Base-by-base conservation (phyloP, 2,797 vertebrate genomes). In the Micropoecilia bifurca region DNA sequence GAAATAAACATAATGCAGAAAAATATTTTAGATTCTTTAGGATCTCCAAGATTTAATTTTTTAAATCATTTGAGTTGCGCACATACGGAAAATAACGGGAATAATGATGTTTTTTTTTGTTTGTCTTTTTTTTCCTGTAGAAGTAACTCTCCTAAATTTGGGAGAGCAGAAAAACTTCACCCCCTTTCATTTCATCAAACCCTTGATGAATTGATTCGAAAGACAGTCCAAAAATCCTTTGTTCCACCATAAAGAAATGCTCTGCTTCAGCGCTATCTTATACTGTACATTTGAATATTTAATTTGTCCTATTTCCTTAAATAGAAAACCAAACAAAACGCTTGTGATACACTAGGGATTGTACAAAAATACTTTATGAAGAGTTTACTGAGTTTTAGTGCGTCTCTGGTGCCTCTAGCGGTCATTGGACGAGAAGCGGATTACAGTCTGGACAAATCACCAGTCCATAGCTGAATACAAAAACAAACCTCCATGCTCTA, bases 1-100 rank as follows among this genome's bases (percentile, higher is more conserved):
- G 5, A 45, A n/a, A 71, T 41, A 45, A 71, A 25, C 25, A 12
- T 4, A 45, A 46, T 71, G 3, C 16, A 16, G 13, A 46, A 25
- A 43, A 69, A 12, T 41, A 18, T 10, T 59, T 63, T 33, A 8
- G 59, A 8, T n/a, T 4, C 12, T n/a, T n/a, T 22, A 25, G 0
- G 1, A 33, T 50, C 28, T 47, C 3, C 36, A 46, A 22, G 55
- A 8, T 76, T 80, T 36, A 50, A 80, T 72, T 76, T 76, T 61
- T 47, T 13, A 48, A 76, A 61, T 16, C 22, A 8, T 5, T 39
- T 6, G 10, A 39, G 48, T 71, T 45, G 12, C 2, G 16, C 36
- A 43, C 7, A 20, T 39, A 0, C 5, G 22, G 10, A 20, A 22
- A 36, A n/a, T 28, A 46, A 68, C 9, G 43, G n/a, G 3, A 75